Evolutionary conservation across 2,888 invertebrate species (phyloP).

Genomic region (Tenthredo livida): DNA sequence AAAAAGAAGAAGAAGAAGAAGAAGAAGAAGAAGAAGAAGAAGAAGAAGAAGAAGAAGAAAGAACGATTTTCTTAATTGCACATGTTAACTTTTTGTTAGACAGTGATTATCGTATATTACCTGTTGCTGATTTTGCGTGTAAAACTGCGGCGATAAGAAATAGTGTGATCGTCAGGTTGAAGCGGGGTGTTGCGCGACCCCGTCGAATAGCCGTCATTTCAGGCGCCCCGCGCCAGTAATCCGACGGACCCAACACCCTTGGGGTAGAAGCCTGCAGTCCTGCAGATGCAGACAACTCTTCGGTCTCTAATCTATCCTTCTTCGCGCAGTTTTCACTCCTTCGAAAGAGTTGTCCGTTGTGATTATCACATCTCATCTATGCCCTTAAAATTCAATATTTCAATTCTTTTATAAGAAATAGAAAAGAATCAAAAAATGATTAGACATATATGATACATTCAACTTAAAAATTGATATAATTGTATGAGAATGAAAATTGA

Average conservation of each 20-base stretch:
- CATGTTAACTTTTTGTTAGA: too few relatives aligned
- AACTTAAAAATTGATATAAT: too few relatives aligned
- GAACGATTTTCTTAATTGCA: too few relatives aligned
- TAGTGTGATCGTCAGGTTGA: conserved; percentile 68
- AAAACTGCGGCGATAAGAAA: conserved; percentile 69
- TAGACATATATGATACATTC: too few relatives aligned
- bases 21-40: neutral
- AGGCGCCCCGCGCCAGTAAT: conserved; percentile 71
- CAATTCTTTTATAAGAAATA: neutral
- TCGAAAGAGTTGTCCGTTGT: conserved; percentile 53
- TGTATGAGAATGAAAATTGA: too few relatives aligned
- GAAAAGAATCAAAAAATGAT: neutral
- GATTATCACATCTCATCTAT: conserved; percentile 71
- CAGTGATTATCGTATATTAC: conserved; percentile 57
- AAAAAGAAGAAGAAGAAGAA: neutral
- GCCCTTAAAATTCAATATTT: conserved; percentile 54
- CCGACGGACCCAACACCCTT: conserved; percentile 65
- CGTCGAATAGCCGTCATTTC: conserved; percentile 75
- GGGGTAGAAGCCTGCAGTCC: conserved; percentile 53
- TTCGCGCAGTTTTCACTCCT: conserved; percentile 53
- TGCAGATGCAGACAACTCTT: conserved; percentile 55
- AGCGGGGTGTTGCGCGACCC: conserved; percentile 71
- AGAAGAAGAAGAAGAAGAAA: too few relatives aligned
- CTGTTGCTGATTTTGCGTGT: conserved; percentile 69
- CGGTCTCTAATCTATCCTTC: conserved; percentile 59